These are phyloP conservation scores for Melolontha melolontha DNA, from an alignment of 2,888 invertebrate species.

Conservation along the genomic window DNA sequence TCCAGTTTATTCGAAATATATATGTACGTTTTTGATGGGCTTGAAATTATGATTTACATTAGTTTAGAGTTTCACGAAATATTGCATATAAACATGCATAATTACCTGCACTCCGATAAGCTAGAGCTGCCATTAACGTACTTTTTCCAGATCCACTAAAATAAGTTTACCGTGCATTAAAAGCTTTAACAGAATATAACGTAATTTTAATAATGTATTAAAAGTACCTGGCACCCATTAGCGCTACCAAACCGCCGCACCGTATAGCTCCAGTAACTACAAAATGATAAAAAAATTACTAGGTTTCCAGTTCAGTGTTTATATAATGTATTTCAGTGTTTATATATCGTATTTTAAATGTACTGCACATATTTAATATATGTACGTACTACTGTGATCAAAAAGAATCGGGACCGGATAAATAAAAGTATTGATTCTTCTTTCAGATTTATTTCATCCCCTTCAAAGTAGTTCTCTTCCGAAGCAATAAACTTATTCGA, in stretches of 20 bases:
- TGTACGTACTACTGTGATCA: no score
- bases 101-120: slow-evolving; percentile 80
- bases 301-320: not conserved
- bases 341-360: no score
- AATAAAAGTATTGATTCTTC: no score
- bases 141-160: slow-evolving; percentile 90
- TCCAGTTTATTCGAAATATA: no score
- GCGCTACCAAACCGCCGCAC: slow-evolving; percentile 83
- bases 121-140: slow-evolving; percentile 86
- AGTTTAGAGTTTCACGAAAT: slow-evolving; percentile 1
- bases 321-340: no score
- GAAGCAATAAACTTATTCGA: no score
- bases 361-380: no score
- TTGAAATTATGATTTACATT: not conserved
- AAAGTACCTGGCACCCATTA: slow-evolving; percentile 85
- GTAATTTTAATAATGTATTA: slow-evolving; percentile 27
- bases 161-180: slow-evolving; percentile 47
- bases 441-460: no score
- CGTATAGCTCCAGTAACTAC: slow-evolving; percentile 84
- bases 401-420: no score
- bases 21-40: no score
- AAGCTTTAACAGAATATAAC: not conserved
- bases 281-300: slow-evolving; percentile 48
- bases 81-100: slow-evolving; percentile 38
- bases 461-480: no score